phyloP scores from a whole-genome alignment of 1,140 invertebrate species.

The Drosophila equinoxialis region DNA sequence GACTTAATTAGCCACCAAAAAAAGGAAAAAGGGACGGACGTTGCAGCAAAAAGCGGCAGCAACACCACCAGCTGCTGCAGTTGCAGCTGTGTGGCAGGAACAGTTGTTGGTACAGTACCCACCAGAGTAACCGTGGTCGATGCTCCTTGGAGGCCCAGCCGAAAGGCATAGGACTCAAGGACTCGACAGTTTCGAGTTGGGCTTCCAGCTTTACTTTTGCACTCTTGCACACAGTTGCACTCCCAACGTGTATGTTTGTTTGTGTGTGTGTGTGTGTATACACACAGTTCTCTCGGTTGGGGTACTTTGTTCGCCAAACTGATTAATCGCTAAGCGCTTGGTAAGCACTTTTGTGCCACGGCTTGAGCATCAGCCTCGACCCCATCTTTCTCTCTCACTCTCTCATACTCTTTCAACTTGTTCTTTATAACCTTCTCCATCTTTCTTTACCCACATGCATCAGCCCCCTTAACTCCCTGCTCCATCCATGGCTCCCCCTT shows the following conservation, averaged over 20 bases:
- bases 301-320: constrained; percentile 63
- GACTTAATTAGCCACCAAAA: constrained; percentile 80
- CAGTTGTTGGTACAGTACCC: constrained; percentile 48
- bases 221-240: constrained; percentile 33
- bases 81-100: constrained; percentile 23
- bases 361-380: constrained; percentile 25
- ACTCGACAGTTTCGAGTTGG: constrained; percentile 57
- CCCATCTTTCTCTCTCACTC: constrained; percentile 10
- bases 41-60: constrained; percentile 40
- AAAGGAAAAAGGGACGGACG: constrained; percentile 57
- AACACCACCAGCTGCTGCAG: constrained; percentile 8
- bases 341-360: constrained; percentile 70
- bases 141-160: constrained; percentile 54
- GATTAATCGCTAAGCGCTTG: constrained; percentile 79
- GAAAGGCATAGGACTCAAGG: constrained; percentile 53
- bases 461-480: not conserved
- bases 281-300: constrained; percentile 13
- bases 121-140: constrained; percentile 32
- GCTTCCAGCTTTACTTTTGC: constrained; percentile 31
- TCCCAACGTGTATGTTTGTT: not conserved
- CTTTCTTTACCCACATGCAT: constrained; percentile 8
- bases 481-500: not conserved
- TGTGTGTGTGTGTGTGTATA: not conserved
- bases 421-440: constrained; percentile 32
- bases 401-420: constrained; percentile 19